These are phyloP conservation scores for Diadegma fenestrale DNA, from an alignment of 2,888 invertebrate genomes.

Conservation along the genomic window DNA sequence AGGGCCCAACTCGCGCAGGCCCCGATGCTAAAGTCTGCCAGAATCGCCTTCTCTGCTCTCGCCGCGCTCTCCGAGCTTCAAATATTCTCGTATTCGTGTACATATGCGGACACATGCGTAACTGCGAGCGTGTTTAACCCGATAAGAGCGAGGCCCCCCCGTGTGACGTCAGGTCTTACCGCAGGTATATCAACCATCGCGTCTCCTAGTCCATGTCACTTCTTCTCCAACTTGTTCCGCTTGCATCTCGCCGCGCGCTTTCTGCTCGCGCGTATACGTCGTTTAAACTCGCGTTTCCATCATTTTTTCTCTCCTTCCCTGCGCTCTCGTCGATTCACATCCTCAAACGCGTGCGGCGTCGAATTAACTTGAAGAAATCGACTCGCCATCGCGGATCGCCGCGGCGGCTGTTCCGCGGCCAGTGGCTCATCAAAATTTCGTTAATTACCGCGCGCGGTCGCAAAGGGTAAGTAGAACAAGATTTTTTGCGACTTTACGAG, in stretches of 20 bases:
- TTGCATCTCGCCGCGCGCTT: constrained; percentile 38
- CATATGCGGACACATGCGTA: not conserved
- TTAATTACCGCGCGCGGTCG: not conserved
- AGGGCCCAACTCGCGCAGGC: not conserved
- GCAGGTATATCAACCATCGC: constrained; percentile 83
- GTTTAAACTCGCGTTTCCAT: not conserved
- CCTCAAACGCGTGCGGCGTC: no score
- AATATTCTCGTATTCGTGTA: constrained; percentile 9
- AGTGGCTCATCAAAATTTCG: not conserved
- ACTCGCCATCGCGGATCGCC: not conserved
- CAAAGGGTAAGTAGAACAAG: not conserved
- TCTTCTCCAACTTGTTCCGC: constrained; percentile 79
- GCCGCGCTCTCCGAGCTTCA: not conserved
- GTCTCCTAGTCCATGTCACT: constrained; percentile 83
- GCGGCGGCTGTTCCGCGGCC: not conserved
- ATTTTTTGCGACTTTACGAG: not conserved
- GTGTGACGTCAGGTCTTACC: constrained; percentile 81
- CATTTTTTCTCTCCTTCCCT: not conserved
- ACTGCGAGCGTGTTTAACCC: constrained; percentile 70
- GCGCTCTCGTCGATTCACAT: not conserved
- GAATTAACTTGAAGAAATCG: not conserved
- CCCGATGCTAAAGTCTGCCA: not conserved
- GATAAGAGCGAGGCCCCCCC: constrained; percentile 82
- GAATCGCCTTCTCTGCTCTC: not conserved
- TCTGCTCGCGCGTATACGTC: constrained; percentile 20